These are phyloP conservation scores for Pristionchus arcanus DNA, from an alignment of 2,888 invertebrate species.

Conservation along the genomic window DNA sequence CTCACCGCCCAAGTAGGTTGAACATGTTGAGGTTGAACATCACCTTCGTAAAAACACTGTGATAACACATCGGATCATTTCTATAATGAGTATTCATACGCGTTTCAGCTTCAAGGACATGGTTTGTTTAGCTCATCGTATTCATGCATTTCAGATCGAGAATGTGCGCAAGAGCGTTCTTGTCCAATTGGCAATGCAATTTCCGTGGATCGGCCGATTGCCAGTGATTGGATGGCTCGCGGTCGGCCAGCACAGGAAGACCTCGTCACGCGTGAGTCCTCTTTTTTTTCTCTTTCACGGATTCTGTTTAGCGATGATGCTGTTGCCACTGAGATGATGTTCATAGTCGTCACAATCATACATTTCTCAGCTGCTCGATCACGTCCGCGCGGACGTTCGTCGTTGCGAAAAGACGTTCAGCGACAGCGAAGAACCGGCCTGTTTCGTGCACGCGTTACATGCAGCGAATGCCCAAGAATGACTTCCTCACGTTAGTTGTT, in stretches of 20 bases:
- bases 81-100: too few relatives aligned
- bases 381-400: neutral
- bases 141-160: constrained; percentile 1
- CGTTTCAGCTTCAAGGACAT: too few relatives aligned
- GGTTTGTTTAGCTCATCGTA: neutral
- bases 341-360: too few relatives aligned
- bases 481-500: too few relatives aligned
- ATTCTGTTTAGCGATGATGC: too few relatives aligned
- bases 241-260: neutral
- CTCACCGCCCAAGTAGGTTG: neutral
- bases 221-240: constrained; percentile 26
- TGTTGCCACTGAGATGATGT: too few relatives aligned
- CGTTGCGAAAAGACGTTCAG: neutral
- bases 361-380: neutral
- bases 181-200: constrained; percentile 12
- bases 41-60: too few relatives aligned
- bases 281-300: too few relatives aligned
- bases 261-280: neutral
- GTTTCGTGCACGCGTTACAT: constrained; percentile 28
- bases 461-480: too few relatives aligned
- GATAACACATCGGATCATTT: too few relatives aligned
- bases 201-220: neutral
- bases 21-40: too few relatives aligned
- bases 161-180: neutral
- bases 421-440: neutral